Percentiles rank a stretch among this genome's conserved stretches.
phyloP scores from a whole-genome alignment of 2,888 invertebrate genomes.

The Litoditis marina region DNA sequence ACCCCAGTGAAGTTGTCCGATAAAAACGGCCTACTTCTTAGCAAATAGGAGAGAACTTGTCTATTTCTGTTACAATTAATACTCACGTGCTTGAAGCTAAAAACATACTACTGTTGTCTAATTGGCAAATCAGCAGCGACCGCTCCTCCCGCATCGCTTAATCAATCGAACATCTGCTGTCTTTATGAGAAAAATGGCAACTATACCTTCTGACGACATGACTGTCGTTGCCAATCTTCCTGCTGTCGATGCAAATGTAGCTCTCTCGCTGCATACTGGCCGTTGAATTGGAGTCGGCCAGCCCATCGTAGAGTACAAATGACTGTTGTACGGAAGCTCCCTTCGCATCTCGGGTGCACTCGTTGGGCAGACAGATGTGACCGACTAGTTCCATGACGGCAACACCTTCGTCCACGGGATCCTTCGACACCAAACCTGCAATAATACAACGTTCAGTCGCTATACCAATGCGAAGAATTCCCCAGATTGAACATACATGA shows the following conservation, averaged over 20 bases:
- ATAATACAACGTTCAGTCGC: neutral
- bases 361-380: constrained; percentile 6
- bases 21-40: too few species aligned
- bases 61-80: too few species aligned
- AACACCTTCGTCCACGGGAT: neutral
- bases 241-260: constrained; percentile 13
- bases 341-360: neutral
- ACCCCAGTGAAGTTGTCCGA: too few species aligned
- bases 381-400: constrained; percentile 9
- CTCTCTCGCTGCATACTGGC: neutral
- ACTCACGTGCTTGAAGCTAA: too few species aligned
- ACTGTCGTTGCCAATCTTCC: constrained; percentile 5
- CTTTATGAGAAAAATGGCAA: too few species aligned
- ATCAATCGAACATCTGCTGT: too few species aligned
- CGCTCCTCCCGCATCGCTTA: too few species aligned
- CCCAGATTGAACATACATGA: too few species aligned
- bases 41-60: too few species aligned
- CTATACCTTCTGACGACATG: constrained; percentile 8
- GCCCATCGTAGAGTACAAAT: constrained; percentile 10
- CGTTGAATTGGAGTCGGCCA: neutral
- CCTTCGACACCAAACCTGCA: constrained; percentile 11
- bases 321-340: neutral
- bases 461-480: too few species aligned
- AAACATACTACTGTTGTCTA: too few species aligned
- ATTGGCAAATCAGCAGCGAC: too few species aligned